These are phyloP conservation scores for Melanostoma mellinum DNA, from an alignment of 2,888 invertebrate genomes.

Conservation along the genomic window DNA sequence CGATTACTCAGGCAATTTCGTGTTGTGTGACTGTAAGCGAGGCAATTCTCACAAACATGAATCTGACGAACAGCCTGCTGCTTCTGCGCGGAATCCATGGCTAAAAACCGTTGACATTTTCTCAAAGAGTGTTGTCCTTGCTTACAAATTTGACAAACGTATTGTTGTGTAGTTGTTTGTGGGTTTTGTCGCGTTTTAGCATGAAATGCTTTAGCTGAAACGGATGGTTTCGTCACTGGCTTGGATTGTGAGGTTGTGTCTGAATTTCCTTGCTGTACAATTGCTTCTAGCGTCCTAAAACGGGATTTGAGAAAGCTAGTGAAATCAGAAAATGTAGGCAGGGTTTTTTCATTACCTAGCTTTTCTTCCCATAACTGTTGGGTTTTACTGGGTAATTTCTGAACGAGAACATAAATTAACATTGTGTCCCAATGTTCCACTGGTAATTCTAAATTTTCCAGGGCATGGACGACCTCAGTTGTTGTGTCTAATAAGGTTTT, in stretches of 20 bases:
- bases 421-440: background rate
- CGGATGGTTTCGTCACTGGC: background rate
- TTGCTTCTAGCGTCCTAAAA: background rate
- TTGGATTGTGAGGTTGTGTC: background rate
- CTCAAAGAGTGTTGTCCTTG: slow-evolving; percentile 7
- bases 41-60: slow-evolving; percentile 13
- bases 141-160: slow-evolving; percentile 1
- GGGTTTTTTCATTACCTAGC: too few relatives aligned
- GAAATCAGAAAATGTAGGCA: too few relatives aligned
- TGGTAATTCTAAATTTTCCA: background rate
- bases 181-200: background rate
- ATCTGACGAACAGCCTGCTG: background rate
- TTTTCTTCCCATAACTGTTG: too few relatives aligned
- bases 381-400: background rate
- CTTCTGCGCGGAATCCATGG: background rate
- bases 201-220: background rate
- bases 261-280: background rate
- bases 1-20: background rate
- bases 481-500: background rate
- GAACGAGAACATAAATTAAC: background rate
- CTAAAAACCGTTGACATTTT: slow-evolving; percentile 6
- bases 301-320: too few relatives aligned
- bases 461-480: background rate
- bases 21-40: slow-evolving; percentile 2
- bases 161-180: background rate